Conservation (phyloP, 2,888 invertebrate genomes). For the Mesodorylaimus sp. region DNA sequence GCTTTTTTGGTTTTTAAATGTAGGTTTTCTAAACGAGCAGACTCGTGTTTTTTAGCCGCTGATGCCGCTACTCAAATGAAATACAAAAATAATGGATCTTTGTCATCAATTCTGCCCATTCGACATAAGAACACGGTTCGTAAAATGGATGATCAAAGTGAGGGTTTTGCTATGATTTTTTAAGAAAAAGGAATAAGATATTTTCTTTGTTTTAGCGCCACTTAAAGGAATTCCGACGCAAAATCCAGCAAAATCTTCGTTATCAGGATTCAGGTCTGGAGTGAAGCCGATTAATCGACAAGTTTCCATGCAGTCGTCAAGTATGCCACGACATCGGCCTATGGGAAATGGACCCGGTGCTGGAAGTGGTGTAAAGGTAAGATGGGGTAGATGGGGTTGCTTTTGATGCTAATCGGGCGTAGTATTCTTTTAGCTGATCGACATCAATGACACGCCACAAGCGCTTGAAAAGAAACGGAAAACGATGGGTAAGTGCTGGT, state of each 20-base stretch:
- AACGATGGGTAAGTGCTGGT: neutral
- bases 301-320: neutral
- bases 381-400: too few species aligned
- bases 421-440: slow-evolving; percentile 4
- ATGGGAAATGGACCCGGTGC: neutral
- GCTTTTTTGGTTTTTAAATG: slow-evolving; percentile 11
- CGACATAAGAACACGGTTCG: slow-evolving; percentile 70
- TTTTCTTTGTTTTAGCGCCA: slow-evolving; percentile 53
- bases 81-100: slow-evolving; percentile 23
- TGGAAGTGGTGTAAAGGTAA: too few species aligned
- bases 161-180: slow-evolving; percentile 23
- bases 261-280: too few species aligned
- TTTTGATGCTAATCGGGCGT: too few species aligned
- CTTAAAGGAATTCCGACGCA: slow-evolving; percentile 74
- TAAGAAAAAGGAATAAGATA: too few species aligned
- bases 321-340: neutral
- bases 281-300: neutral
- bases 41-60: slow-evolving; percentile 14
- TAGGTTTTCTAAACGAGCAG: slow-evolving; percentile 1
- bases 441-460: slow-evolving; percentile 1
- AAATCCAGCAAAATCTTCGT: slow-evolving; percentile 42
- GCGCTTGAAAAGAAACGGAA: neutral
- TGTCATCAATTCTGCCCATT: slow-evolving; percentile 66
- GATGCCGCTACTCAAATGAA: slow-evolving; percentile 12
- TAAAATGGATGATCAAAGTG: slow-evolving; percentile 88